phyloP scores from a whole-genome alignment of 1,140 invertebrate genomes.

The Leguminivora glycinivorella region DNA sequence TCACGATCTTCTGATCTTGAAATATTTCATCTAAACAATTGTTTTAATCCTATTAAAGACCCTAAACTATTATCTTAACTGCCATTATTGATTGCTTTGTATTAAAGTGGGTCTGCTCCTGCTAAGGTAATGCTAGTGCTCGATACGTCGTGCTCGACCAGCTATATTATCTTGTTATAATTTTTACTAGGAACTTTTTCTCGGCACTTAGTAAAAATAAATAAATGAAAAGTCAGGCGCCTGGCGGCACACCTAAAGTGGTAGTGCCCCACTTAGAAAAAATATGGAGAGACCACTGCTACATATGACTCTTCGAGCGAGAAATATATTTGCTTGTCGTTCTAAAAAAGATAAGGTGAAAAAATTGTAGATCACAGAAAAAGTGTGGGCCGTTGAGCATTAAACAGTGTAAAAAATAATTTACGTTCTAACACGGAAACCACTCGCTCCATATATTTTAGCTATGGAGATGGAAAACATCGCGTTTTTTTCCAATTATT shows the following conservation, averaged over 20 bases:
- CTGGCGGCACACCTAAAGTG: background rate
- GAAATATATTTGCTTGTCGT: background rate
- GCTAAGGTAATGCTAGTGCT: background rate
- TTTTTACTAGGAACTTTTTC: background rate
- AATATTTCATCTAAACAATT: background rate
- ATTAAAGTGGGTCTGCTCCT: background rate
- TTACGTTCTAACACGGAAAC: background rate
- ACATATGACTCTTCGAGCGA: background rate
- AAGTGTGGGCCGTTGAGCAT: background rate
- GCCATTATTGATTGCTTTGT: background rate
- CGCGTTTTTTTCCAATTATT: background rate
- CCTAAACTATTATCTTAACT: background rate
- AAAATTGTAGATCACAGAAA: background rate
- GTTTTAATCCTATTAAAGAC: background rate
- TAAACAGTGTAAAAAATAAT: constrained; percentile 1
- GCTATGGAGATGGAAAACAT: background rate
- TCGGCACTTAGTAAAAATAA: background rate
- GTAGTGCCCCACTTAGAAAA: background rate
- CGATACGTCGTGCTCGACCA: background rate
- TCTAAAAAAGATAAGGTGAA: background rate
- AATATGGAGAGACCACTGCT: background rate
- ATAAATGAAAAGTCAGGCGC: background rate
- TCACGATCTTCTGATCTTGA: background rate
- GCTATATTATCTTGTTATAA: background rate
- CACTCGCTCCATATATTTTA: background rate